phyloP scores from a whole-genome alignment of 2,113 vertebrate genomes.

The Microcebus griseorufus region DNA sequence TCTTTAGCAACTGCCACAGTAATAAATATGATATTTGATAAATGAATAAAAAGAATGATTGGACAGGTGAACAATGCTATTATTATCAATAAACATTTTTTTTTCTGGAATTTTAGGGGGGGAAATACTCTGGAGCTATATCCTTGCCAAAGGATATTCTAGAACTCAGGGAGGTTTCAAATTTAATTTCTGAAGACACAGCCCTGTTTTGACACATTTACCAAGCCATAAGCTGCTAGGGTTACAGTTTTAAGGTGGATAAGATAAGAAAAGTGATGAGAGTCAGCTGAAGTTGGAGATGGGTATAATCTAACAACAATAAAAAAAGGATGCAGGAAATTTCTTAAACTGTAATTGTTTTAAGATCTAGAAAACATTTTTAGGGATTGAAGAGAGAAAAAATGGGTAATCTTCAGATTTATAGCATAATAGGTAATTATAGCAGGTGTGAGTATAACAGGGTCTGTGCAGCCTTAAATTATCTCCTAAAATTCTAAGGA shows the following conservation, averaged over 20 bases:
- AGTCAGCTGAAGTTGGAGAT: background rate
- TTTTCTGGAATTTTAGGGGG: background rate
- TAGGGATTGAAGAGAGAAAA: background rate
- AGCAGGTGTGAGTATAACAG: background rate
- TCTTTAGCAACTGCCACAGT: background rate
- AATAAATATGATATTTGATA: background rate
- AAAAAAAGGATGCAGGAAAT: background rate
- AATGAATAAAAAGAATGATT: background rate
- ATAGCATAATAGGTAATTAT: background rate
- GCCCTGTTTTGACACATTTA: background rate
- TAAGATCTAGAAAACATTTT: background rate
- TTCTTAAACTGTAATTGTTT: background rate
- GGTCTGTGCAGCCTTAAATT: background rate
- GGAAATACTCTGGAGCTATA: background rate
- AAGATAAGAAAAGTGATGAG: background rate
- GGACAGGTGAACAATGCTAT: background rate
- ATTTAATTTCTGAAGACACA: slow-evolving; percentile 21
- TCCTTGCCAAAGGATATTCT: slow-evolving; percentile 16
- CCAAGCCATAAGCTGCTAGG: background rate
- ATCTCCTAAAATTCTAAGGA: background rate
- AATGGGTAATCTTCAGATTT: background rate
- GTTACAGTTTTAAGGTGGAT: slow-evolving; percentile 38
- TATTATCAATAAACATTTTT: background rate
- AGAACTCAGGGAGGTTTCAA: background rate
- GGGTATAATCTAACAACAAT: background rate